Base-by-base conservation (phyloP, 2,113 vertebrate genomes). In the Reinhardtius hippoglossoides region DNA sequence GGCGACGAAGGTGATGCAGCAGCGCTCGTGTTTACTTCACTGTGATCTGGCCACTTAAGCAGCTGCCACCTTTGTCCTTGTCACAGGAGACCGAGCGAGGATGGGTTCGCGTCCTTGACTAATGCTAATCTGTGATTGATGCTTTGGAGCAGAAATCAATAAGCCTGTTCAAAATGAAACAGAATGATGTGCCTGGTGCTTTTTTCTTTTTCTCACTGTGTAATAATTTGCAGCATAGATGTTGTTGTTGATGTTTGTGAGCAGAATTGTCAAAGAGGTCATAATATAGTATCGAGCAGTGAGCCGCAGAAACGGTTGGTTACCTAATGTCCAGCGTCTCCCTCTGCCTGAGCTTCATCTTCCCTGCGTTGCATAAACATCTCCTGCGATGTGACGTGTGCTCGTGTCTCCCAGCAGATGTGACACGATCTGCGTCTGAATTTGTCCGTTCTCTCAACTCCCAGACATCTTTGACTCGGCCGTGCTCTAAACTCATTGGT, bases 121-220 rank as follows among this genome's bases (percentile, higher is more conserved):
- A 81, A 88, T 89, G 85, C 74, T 82, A 83, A 87, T 84, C 70
- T 0, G 0, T 81, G 62, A 82, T 71, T 84, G 68, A 85, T 75
- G 81, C 61, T 76, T 67, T 80, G 61, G 63, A 66, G 48, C 66
- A 59, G 76, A 78, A 16, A 82, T 86, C 81, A 63, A 46, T 76
- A 37, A 60, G 71, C 31, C 70, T 50, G 7, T 67, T 81, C 16
- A 57, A 64, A 79, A 78, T 80, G 48, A 80, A 57, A 42, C 55
- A 21, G 58, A 72, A 63, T 35, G 21, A 57, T 50, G 52, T 44
- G 52, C 26, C 20, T 35, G 55, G 6, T 50, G 48, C 50, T 61
- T 64, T 67, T 71, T 75, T 67, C 64, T 67, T 27, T 5, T 27
- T 27, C 5, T 58, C 12, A 31, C 26, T 65, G 35, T 78, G 62